Evolutionary conservation across 2,797 vertebrate genomes (phyloP).

Genomic region (Micropoecilia bifurca): DNA sequence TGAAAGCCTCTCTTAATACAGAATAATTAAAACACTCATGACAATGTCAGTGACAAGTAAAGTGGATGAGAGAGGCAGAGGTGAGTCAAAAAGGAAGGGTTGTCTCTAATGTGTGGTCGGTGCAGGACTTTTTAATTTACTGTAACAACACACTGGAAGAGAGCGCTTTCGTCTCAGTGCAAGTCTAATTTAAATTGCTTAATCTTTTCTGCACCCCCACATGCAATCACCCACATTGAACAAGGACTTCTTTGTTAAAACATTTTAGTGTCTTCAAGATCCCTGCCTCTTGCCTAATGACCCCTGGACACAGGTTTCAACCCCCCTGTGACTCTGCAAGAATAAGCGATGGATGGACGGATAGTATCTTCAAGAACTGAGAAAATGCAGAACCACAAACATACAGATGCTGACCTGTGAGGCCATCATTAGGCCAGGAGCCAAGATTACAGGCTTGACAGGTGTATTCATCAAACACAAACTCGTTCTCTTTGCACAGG

Average conservation of each 20-base stretch:
- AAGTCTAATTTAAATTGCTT: slow-evolving; percentile 24
- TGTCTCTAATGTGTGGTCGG: slow-evolving; percentile 19
- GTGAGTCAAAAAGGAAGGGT: neutral
- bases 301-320: neutral
- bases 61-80: slow-evolving; percentile 7
- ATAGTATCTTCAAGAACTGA: neutral
- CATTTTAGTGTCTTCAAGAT: neutral
- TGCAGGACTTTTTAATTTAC: slow-evolving; percentile 24
- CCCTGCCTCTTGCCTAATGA: neutral
- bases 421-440: slow-evolving; percentile 92
- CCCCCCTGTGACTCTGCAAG: neutral
- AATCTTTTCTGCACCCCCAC: neutral
- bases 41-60: slow-evolving; percentile 60
- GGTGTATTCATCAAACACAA: slow-evolving; percentile 95
- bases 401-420: slow-evolving; percentile 73
- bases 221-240: neutral
- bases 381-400: slow-evolving; percentile 8
- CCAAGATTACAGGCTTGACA: slow-evolving; percentile 94
- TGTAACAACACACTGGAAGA: slow-evolving; percentile 18
- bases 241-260: neutral
- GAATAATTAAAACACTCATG: slow-evolving; percentile 68
- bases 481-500: slow-evolving; percentile 96
- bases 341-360: neutral
- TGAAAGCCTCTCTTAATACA: slow-evolving; percentile 57
- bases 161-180: neutral